Evolutionary conservation across 2,113 vertebrate genomes (phyloP).

Genomic region (Otolemur garnettii): DNA sequence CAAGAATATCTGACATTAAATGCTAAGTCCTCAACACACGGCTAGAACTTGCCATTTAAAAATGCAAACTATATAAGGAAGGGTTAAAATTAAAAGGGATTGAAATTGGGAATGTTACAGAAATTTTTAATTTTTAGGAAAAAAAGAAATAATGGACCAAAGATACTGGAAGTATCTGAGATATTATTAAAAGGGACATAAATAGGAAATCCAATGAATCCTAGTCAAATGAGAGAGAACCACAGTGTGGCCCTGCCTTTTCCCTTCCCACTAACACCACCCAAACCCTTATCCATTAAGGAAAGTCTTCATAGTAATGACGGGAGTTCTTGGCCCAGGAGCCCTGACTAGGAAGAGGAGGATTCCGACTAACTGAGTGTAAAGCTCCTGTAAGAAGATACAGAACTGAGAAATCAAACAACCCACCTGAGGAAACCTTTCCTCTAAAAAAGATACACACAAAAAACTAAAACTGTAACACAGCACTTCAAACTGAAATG

Average conservation of each 20-base stretch:
- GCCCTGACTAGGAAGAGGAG: neutral
- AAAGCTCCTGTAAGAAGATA: neutral
- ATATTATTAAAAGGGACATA: neutral
- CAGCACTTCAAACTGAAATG: neutral
- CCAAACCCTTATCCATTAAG: neutral
- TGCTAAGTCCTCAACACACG: neutral
- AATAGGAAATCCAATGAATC: neutral
- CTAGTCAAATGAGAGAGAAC: neutral
- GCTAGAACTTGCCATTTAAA: neutral
- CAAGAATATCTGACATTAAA: neutral
- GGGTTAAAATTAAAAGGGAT: neutral
- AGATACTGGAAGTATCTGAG: neutral
- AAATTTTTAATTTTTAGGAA: neutral
- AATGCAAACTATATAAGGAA: neutral
- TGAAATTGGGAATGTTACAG: too few species aligned
- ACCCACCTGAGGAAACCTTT: neutral
- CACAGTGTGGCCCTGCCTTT: neutral
- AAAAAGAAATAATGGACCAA: neutral
- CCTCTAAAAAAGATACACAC: neutral
- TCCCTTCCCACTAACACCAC: neutral
- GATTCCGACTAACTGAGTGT: fast-evolving
- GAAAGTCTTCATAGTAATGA: neutral
- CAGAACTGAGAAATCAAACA: neutral
- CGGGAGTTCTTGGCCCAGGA: neutral
- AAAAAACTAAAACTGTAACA: neutral